These are phyloP conservation scores for Arctia plantaginis DNA, from an alignment of 2,888 invertebrate species.

Conservation along the genomic window DNA sequence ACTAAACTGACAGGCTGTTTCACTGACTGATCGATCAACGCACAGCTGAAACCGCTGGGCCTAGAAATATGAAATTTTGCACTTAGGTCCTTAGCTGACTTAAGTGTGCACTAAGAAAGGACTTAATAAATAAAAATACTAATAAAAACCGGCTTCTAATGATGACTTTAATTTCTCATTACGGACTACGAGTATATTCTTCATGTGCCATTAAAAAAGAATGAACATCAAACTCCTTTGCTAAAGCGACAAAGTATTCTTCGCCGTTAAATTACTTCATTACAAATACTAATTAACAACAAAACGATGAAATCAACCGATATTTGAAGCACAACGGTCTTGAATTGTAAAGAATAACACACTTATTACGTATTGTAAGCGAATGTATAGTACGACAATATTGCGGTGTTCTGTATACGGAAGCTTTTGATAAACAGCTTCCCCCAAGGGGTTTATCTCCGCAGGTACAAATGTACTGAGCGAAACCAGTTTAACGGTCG, in stretches of 20 bases:
- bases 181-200: not conserved
- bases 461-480: constrained; percentile 60
- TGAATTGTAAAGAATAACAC: not conserved
- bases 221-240: not conserved
- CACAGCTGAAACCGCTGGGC: too few species aligned
- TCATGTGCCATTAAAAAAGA: not conserved
- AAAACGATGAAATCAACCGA: not conserved
- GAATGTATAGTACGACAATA: constrained; percentile 8
- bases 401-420: constrained; percentile 43
- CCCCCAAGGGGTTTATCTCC: constrained; percentile 54
- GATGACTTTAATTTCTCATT: not conserved
- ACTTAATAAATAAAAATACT: too few species aligned
- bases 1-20: too few species aligned
- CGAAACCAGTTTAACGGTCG: constrained; percentile 78
- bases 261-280: not conserved
- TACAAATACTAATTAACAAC: not conserved
- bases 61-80: too few species aligned
- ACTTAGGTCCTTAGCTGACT: too few species aligned
- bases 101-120: too few species aligned
- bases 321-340: not conserved
- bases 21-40: too few species aligned
- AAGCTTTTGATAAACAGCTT: constrained; percentile 57
- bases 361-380: not conserved
- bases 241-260: not conserved
- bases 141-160: not conserved